Conservation (phyloP, 2,888 invertebrate genomes). For the Oscheius myriophilus region DNA sequence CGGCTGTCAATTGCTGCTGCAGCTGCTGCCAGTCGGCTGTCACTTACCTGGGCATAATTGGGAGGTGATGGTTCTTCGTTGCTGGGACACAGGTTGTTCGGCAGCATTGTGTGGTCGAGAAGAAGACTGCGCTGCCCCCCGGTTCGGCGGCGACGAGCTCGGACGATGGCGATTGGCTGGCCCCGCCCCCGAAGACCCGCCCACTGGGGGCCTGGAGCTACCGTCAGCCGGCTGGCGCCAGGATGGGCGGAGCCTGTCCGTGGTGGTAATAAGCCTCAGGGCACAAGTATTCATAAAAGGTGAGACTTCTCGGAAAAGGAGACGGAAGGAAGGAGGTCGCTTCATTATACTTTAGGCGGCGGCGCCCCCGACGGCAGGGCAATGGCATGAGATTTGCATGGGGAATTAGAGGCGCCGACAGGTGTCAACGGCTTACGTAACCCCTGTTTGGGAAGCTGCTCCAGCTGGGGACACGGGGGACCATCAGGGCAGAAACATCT, state of each 20-base stretch:
- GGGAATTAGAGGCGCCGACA: conserved; percentile 26
- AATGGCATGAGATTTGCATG: conserved; percentile 31
- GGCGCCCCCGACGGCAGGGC: background rate
- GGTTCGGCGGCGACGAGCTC: background rate
- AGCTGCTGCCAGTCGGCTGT: background rate
- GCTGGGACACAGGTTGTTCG: conserved; percentile 31
- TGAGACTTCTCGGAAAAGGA: background rate
- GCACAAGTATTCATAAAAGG: background rate
- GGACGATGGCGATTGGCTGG: conserved; percentile 18
- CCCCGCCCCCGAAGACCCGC: conserved; percentile 14
- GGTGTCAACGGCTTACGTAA: conserved; percentile 25
- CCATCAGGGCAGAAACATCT: too few relatives aligned
- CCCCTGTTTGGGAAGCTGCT: conserved; percentile 27
- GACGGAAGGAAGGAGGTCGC: background rate
- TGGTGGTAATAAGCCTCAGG: background rate
- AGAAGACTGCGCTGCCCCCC: conserved; percentile 12
- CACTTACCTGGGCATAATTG: conserved; percentile 25
- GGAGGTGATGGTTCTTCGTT: conserved; percentile 20
- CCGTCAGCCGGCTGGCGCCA: background rate
- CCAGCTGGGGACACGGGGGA: background rate
- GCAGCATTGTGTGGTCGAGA: conserved; percentile 20
- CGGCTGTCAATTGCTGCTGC: background rate
- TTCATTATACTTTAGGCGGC: background rate
- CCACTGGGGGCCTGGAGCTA: background rate
- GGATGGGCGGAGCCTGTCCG: background rate